These are phyloP conservation scores for Drosophila orosa DNA, from an alignment of 1,140 invertebrate genomes.

Conservation along the genomic window DNA sequence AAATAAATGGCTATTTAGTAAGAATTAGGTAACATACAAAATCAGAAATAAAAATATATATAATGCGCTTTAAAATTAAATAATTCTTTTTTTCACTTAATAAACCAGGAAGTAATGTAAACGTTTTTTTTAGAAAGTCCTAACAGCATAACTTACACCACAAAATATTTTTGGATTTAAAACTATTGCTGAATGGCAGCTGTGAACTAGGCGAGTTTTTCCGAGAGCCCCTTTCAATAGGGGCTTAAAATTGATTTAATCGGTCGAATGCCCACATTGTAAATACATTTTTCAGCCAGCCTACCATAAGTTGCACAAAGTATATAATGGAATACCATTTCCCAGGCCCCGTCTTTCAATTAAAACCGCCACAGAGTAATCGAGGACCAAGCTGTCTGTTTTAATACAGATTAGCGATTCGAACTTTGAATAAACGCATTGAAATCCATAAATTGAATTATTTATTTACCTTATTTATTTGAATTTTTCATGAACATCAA, in stretches of 20 bases:
- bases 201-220: background rate
- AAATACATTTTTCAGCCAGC: constrained; percentile 9
- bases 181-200: background rate
- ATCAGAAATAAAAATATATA: too few relatives aligned
- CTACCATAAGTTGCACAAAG: background rate
- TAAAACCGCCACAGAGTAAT: constrained; percentile 28
- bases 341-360: constrained; percentile 23
- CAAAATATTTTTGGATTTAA: background rate
- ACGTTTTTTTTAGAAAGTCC: background rate
- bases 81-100: background rate
- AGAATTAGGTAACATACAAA: background rate
- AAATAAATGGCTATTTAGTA: background rate
- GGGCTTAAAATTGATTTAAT: background rate
- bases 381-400: constrained; percentile 47
- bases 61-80: background rate
- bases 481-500: constrained; percentile 47
- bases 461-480: constrained; percentile 66
- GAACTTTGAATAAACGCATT: constrained; percentile 47
- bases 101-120: background rate
- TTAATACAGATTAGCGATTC: constrained; percentile 61
- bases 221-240: background rate
- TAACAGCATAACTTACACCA: background rate
- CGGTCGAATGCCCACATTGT: constrained; percentile 10
- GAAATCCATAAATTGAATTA: constrained; percentile 64
- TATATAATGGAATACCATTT: background rate